Evolutionary conservation across 1,140 invertebrate genomes (phyloP).

Genomic region (Melanaphis sacchari): DNA sequence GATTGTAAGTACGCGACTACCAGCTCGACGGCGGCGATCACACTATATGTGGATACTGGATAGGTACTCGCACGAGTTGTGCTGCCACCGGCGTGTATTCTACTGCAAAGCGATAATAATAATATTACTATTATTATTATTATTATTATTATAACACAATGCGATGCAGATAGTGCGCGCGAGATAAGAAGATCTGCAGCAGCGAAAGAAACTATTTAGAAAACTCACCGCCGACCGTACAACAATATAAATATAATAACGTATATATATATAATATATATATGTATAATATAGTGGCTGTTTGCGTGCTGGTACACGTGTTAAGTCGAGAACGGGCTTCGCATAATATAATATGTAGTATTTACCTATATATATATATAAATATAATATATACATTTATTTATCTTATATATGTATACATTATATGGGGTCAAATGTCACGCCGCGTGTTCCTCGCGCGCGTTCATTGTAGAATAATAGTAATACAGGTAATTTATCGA

Average conservation of each 20-base stretch:
- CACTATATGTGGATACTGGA: too few species aligned
- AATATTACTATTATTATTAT: neutral
- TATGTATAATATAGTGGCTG: conserved; percentile 19
- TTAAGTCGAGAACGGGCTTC: conserved; percentile 23
- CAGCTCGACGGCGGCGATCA: neutral
- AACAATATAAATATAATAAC: too few species aligned
- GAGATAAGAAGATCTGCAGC: conserved; percentile 22
- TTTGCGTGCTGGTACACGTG: neutral
- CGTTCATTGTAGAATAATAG: neutral
- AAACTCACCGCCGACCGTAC: neutral
- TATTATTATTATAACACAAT: conserved; percentile 13
- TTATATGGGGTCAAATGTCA: neutral
- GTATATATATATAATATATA: neutral
- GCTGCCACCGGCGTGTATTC: neutral
- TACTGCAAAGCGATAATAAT: neutral
- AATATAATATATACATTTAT: too few species aligned
- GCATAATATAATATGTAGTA: neutral
- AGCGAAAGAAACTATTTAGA: conserved; percentile 39
- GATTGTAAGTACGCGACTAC: neutral
- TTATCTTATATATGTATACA: neutral
- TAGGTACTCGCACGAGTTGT: neutral
- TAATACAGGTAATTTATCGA: neutral
- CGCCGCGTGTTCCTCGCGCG: neutral
- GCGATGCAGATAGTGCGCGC: neutral
- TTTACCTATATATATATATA: too few species aligned